A percentile compares a stretch with the other conserved stretches of the same genome.
Conservation (phyloP, 2,797 vertebrate genomes). For the Calcarius lapponicus region DNA sequence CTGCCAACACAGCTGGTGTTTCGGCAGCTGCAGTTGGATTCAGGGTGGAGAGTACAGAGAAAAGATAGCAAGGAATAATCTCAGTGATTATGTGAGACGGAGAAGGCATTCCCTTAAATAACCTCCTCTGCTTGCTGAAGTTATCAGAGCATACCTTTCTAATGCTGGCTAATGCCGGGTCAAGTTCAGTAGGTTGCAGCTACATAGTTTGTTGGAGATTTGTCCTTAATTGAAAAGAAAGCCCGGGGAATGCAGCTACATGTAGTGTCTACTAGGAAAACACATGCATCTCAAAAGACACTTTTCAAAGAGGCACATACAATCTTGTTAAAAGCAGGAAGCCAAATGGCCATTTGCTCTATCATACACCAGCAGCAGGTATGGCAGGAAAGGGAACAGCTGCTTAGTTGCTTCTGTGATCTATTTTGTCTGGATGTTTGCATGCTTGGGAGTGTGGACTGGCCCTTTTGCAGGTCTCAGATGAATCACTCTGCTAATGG, state of each 20-base stretch:
- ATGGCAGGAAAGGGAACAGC: constrained; percentile 1
- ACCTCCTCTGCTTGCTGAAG: constrained; percentile 15
- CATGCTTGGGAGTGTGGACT: constrained; percentile 15
- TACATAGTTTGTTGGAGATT: background rate
- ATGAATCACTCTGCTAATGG: constrained; percentile 71
- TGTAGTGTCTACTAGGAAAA: background rate
- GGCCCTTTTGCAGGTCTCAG: constrained; percentile 50
- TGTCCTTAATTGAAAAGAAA: constrained; percentile 6
- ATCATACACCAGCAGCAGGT: constrained; percentile 6
- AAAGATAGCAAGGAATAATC: constrained; percentile 41
- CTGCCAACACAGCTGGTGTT: background rate
- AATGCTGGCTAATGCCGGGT: constrained; percentile 32
- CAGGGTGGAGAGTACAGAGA: background rate
- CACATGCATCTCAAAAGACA: background rate
- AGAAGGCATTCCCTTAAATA: constrained; percentile 47
- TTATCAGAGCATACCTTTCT: constrained; percentile 16
- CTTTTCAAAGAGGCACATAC: constrained; percentile 28
- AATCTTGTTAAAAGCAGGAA: constrained; percentile 34
- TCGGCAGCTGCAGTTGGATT: background rate
- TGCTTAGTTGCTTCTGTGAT: constrained; percentile 26
- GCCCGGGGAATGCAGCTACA: background rate
- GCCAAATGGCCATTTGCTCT: background rate
- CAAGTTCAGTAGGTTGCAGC: constrained; percentile 35
- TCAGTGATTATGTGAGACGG: constrained; percentile 26
- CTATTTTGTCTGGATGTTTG: constrained; percentile 30